Evolutionary conservation across 2,797 vertebrate genomes (phyloP).

Genomic region (Falco columbarius): DNA sequence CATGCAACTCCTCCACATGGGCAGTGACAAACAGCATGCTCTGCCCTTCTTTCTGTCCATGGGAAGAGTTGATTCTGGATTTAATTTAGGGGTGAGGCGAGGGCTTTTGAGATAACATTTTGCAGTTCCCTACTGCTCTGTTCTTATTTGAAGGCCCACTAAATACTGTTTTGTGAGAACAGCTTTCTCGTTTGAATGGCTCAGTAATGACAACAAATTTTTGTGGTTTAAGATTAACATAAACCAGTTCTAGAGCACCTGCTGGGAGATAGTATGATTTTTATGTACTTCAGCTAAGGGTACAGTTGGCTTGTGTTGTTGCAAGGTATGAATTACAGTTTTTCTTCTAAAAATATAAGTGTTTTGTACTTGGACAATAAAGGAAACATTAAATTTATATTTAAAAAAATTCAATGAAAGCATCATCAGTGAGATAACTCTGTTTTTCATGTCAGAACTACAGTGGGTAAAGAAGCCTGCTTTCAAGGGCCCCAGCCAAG

Average conservation of each 20-base stretch:
- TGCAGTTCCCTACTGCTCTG: constrained; percentile 12
- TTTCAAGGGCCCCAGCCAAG: background rate
- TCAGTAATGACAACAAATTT: background rate
- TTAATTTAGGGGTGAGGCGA: constrained; percentile 29
- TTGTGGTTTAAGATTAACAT: background rate
- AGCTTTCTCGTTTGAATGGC: background rate
- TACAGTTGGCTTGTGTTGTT: background rate
- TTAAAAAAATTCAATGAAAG: background rate
- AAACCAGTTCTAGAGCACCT: constrained; percentile 8
- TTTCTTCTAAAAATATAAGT: background rate
- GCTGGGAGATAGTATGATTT: background rate
- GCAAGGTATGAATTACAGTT: background rate
- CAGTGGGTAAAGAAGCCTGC: background rate
- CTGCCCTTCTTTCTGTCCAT: background rate
- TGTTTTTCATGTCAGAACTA: background rate
- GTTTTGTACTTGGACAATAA: background rate
- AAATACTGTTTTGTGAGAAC: background rate
- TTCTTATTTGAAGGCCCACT: background rate
- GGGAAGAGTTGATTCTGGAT: constrained; percentile 36
- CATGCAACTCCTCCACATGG: background rate
- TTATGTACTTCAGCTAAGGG: background rate
- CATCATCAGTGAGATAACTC: background rate
- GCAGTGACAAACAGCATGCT: background rate
- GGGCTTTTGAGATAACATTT: constrained; percentile 25
- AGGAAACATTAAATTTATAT: background rate